These are phyloP conservation scores for Lophotis ruficrista DNA, from an alignment of 2,113 vertebrate species.

Conservation along the genomic window DNA sequence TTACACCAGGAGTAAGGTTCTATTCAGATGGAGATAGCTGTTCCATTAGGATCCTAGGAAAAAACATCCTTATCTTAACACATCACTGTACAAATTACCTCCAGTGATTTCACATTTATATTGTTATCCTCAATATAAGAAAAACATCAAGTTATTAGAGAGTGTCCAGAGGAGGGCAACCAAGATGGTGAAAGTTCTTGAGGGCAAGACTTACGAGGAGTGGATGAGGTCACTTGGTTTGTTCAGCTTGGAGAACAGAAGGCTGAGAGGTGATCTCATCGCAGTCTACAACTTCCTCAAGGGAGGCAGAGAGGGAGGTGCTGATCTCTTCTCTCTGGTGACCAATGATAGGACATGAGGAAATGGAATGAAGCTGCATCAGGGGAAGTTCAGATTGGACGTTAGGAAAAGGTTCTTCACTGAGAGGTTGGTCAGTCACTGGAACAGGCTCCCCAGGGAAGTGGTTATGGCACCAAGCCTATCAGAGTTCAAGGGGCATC, in stretches of 20 bases:
- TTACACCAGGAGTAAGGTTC: background rate
- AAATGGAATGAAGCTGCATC: background rate
- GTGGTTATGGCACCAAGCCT: background rate
- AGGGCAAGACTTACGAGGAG: background rate
- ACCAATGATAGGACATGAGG: accelerated
- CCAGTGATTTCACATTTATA: background rate
- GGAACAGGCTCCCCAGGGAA: background rate
- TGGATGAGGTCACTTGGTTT: background rate
- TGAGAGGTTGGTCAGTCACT: accelerated
- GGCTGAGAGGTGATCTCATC: background rate
- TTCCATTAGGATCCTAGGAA: background rate
- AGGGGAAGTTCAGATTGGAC: background rate
- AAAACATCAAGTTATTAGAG: background rate
- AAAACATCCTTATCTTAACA: background rate
- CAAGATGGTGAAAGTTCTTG: background rate
- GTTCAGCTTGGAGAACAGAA: background rate
- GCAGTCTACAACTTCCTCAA: background rate
- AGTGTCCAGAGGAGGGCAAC: background rate
- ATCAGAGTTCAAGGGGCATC: background rate
- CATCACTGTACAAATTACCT: background rate
- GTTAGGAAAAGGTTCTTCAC: background rate
- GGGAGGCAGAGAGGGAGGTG: background rate
- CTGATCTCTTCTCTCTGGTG: background rate
- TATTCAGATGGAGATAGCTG: background rate
- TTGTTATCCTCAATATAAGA: background rate